phyloP scores from a whole-genome alignment of 2,113 vertebrate genomes.

The Syrmaticus mikado region DNA sequence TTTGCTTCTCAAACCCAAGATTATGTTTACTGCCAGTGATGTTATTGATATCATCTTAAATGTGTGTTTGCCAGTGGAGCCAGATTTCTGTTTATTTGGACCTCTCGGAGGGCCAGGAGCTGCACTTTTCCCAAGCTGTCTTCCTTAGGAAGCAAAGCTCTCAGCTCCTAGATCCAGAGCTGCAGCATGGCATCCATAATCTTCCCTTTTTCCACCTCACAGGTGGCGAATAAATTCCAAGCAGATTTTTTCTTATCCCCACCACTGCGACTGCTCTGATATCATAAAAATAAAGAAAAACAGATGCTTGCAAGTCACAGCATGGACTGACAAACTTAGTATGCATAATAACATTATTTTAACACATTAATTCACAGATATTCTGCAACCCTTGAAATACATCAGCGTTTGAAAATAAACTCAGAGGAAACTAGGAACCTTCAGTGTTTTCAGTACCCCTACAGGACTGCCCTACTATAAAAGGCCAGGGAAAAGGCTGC shows the following conservation, averaged over 20 bases:
- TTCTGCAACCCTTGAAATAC: not conserved
- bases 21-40: not conserved
- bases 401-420: not conserved
- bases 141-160: not conserved
- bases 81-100: not conserved
- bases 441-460: not conserved
- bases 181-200: not conserved
- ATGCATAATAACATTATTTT: not conserved
- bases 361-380: not conserved
- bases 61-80: not conserved
- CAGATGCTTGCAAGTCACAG: not conserved
- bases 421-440: not conserved
- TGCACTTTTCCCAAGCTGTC: not conserved
- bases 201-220: not conserved
- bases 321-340: not conserved
- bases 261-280: not conserved
- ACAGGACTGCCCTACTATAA: not conserved
- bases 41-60: not conserved
- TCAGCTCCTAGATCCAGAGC: not conserved
- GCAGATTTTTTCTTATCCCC: not conserved
- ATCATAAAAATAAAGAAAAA: not conserved
- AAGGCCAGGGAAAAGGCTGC: not conserved
- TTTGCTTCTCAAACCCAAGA: not conserved
- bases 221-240: not conserved
- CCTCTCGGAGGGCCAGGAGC: not conserved